A percentile compares a stretch with the other conserved stretches of the same genome.
Conservation (phyloP, 92 coral and sea anemone species). For the Paramuricea clavata region DNA sequence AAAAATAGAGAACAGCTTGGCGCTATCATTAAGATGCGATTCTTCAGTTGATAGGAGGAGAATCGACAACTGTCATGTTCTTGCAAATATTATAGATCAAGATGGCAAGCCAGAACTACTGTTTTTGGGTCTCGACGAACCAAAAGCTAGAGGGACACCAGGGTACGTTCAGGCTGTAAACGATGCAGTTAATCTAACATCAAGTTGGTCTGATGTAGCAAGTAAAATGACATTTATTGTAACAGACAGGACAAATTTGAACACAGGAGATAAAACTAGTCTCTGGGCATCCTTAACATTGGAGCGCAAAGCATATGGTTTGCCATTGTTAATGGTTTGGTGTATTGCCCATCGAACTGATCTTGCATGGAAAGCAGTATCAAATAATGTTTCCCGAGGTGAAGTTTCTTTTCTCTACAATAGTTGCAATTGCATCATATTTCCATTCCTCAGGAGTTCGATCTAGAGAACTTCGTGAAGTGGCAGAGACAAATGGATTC, state of each 20-base stretch:
- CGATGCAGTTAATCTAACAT: constrained; percentile 7
- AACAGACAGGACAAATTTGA: constrained; percentile 30
- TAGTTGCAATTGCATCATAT: not conserved
- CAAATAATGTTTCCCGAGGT: not conserved
- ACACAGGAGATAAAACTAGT: constrained; percentile 27
- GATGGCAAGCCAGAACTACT: constrained; percentile 1
- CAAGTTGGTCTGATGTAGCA: constrained; percentile 11
- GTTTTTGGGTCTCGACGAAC: constrained; percentile 3
- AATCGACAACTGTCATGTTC: constrained; percentile 3
- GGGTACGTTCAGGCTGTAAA: constrained; percentile 18
- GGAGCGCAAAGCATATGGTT: not conserved
- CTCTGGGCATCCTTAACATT: not conserved
- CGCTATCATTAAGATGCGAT: constrained; percentile 1
- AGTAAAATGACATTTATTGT: constrained; percentile 21
- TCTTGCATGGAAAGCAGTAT: constrained; percentile 16
- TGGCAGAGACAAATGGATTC: not conserved
- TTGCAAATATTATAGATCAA: constrained; percentile 9
- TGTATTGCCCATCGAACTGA: constrained; percentile 14
- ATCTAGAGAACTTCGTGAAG: constrained; percentile 4
- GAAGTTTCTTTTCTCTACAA: constrained; percentile 2
- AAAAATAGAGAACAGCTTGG: constrained; percentile 5
- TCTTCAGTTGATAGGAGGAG: constrained; percentile 8
- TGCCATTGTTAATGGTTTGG: not conserved
- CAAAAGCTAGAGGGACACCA: not conserved
- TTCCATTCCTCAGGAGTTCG: constrained; percentile 9